Conservation (phyloP, 2,888 invertebrate species). For the Itoplectis maculator region DNA sequence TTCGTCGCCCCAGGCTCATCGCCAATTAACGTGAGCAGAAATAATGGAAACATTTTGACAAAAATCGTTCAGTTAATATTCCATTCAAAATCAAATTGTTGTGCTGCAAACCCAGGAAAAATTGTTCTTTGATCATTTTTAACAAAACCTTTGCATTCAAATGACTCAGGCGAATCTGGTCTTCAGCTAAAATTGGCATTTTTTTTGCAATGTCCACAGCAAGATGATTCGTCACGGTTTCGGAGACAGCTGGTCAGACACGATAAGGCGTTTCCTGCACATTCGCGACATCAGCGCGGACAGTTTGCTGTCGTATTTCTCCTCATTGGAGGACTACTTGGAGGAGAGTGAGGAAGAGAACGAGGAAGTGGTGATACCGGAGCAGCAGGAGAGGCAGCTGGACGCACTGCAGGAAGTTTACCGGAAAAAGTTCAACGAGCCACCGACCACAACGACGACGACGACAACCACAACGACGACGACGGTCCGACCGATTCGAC, state of each 20-base stretch:
- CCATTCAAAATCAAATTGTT: background rate
- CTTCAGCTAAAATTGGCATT: background rate
- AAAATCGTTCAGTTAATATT: background rate
- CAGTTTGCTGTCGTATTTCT: constrained; percentile 75
- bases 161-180: background rate
- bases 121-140: background rate
- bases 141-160: background rate
- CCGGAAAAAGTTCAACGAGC: constrained; percentile 71
- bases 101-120: background rate
- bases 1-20: constrained; percentile 62
- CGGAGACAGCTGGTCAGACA: constrained; percentile 74
- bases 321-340: constrained; percentile 75
- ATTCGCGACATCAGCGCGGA: constrained; percentile 73
- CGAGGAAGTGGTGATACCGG: constrained; percentile 62
- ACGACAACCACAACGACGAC: constrained; percentile 65
- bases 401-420: constrained; percentile 73
- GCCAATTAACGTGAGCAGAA: constrained; percentile 76
- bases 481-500: constrained; percentile 1
- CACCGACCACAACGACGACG: constrained; percentile 72
- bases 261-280: constrained; percentile 70
- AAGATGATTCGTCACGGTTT: constrained; percentile 76
- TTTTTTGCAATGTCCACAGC: constrained; percentile 67
- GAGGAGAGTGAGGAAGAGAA: constrained; percentile 71
- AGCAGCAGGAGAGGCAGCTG: constrained; percentile 72
- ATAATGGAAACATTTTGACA: background rate